Percentiles rank a stretch among this genome's conserved stretches.
These are phyloP conservation scores for Neogale vison DNA, from an alignment of 2,113 vertebrate species.

Conservation along the genomic window DNA sequence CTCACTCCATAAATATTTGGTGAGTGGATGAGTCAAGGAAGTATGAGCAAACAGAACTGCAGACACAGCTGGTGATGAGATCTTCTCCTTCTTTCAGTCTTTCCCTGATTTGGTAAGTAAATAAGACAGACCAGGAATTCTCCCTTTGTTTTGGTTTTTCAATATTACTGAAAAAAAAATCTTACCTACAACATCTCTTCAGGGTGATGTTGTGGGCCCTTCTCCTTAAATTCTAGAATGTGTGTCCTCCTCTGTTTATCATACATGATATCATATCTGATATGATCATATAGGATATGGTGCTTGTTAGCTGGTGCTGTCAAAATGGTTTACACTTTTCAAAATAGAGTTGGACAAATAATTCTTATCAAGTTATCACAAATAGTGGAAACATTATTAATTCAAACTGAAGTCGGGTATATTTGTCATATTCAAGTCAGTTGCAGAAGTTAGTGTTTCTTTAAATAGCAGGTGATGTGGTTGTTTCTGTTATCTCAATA, in stretches of 20 bases:
- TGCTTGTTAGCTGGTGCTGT: slow-evolving; percentile 35
- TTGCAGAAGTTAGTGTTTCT: slow-evolving; percentile 34
- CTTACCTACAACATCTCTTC: not conserved
- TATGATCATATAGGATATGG: not conserved
- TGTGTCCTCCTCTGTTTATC: not conserved
- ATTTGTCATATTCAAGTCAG: slow-evolving; percentile 6
- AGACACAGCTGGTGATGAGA: not conserved
- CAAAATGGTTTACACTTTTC: slow-evolving; percentile 26
- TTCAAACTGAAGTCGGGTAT: slow-evolving; percentile 47
- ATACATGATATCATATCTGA: not conserved
- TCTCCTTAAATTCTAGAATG: not conserved
- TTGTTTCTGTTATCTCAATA: slow-evolving; percentile 59
- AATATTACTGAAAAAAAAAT: slow-evolving; percentile 19
- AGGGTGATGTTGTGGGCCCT: not conserved
- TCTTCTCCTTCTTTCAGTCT: not conserved
- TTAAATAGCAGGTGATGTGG: slow-evolving; percentile 21
- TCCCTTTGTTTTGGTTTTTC: slow-evolving; percentile 9
- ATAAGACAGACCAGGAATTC: not conserved
- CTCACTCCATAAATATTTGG: not conserved
- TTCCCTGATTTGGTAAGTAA: not conserved
- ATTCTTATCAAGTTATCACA: slow-evolving; percentile 4
- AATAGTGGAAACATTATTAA: slow-evolving; percentile 1
- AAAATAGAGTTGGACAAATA: slow-evolving; percentile 28
- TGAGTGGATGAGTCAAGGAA: not conserved
- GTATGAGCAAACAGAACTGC: not conserved